Base-by-base conservation (phyloP, 2,797 vertebrate species). In the Falco peregrinus region DNA sequence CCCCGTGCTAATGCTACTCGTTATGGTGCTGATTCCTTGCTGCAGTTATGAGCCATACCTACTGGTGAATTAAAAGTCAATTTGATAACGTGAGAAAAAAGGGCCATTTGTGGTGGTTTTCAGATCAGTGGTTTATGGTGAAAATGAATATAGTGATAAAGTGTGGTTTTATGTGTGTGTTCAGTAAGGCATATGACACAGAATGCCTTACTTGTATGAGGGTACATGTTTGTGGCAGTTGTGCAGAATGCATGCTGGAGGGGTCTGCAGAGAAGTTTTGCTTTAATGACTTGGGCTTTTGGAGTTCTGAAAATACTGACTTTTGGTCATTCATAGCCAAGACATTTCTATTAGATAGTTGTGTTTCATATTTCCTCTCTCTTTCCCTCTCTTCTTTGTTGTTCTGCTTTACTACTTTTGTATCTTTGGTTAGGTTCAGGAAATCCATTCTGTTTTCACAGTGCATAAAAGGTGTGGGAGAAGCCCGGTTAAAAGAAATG, bases 331-430 rank as follows among this genome's bases (percentile, higher is more conserved):
- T 50, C 0, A 1, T 26, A 60, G 59, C 18, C 12, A 51, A 63
- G 48, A 6, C 0, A 0, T 74, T 79, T 63, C 33, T 84, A 1
- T 79, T 37, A 15, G 7, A 3, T 6, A 60, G 9, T 28, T 1
- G 2, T 21, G 3, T 11, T 71, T 50, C 1, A 0, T 61, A 20
- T 87, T 71, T 87, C 31, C 4, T 65, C 6, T 33, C 13, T 64
- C 5, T 24, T 73, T 25, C 31, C 60, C 31, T 51, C 53, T 45
- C 53, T 61, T 25, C 61, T 63, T 60, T 51, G 25, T 53, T 8
- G 0, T 83, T 64, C 39, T 89, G 22, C 68, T 84, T 93, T 87
- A 47, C 24, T 26, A 5, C 50, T 64, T 85, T 11, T 16, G 11
- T 64, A 6, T 60, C 35, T 71, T 43, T 64, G 41, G 31, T 56